Conservation (phyloP, 2,888 invertebrate species). For the Mythimna lalbum region DNA sequence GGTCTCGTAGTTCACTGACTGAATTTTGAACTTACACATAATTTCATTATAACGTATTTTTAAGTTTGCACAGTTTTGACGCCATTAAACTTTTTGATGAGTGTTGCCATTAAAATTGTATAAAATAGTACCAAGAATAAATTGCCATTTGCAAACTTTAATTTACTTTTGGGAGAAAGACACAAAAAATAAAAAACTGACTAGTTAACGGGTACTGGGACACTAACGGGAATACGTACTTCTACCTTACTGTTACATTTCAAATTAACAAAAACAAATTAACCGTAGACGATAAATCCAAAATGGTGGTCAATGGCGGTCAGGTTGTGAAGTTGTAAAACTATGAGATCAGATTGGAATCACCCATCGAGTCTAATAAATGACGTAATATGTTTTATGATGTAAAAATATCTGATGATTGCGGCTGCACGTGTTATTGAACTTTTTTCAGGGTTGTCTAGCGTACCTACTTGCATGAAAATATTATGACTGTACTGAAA, state of each 20-base stretch:
- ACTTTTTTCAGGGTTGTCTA: constrained; percentile 48
- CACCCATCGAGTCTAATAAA: constrained; percentile 36
- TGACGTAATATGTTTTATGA: constrained; percentile 51
- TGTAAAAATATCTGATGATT: constrained; percentile 37
- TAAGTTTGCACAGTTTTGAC: too few species aligned
- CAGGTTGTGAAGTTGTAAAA: constrained; percentile 33
- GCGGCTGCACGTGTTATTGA: constrained; percentile 31
- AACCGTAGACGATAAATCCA: constrained; percentile 2
- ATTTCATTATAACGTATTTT: too few species aligned
- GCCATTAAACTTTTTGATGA: too few species aligned
- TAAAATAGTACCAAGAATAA: too few species aligned
- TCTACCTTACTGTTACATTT: constrained; percentile 25
- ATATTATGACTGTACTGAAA: constrained; percentile 11
- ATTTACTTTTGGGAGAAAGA: too few species aligned
- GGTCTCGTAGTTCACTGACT: too few species aligned
- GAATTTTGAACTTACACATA: too few species aligned
- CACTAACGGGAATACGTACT: too few species aligned
- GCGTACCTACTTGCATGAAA: not conserved
- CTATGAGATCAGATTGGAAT: constrained; percentile 38
- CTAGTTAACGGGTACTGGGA: too few species aligned
- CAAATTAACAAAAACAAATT: constrained; percentile 10
- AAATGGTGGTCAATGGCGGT: constrained; percentile 6
- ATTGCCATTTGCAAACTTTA: too few species aligned
- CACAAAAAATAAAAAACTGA: too few species aligned
- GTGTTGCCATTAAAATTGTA: too few species aligned